Conservation (phyloP, 2,113 vertebrate species). For the Pavo muticus region DNA sequence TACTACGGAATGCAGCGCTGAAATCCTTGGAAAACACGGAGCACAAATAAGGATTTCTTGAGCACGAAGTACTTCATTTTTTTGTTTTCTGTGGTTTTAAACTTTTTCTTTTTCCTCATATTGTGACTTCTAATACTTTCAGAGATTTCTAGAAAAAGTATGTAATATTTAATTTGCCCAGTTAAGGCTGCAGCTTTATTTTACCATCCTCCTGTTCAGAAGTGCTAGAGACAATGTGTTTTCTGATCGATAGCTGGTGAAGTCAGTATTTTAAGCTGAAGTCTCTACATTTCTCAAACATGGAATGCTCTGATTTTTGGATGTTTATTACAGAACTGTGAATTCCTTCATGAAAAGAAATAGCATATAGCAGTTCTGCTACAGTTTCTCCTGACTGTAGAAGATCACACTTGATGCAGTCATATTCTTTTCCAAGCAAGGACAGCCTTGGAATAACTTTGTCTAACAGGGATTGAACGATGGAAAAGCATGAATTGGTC, state of each 20-base stretch:
- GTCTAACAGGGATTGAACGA: fast-evolving
- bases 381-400: fast-evolving
- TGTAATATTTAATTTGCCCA: neutral
- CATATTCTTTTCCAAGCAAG: neutral
- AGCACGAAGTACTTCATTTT: neutral
- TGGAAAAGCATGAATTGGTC: fast-evolving
- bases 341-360: neutral
- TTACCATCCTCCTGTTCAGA: neutral
- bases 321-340: fast-evolving
- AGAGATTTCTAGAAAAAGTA: neutral
- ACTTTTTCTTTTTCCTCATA: too few relatives aligned
- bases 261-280: neutral
- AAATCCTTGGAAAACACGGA: neutral
- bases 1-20: neutral
- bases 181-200: neutral
- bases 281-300: neutral
- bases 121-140: too few relatives aligned
- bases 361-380: fast-evolving
- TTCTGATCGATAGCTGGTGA: neutral
- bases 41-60: neutral
- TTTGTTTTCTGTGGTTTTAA: neutral
- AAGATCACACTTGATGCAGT: neutral
- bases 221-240: neutral
- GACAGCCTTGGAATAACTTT: fast-evolving
- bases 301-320: neutral